Conservation (phyloP, 2,888 invertebrate species). For the Drosophila prolongata region DNA sequence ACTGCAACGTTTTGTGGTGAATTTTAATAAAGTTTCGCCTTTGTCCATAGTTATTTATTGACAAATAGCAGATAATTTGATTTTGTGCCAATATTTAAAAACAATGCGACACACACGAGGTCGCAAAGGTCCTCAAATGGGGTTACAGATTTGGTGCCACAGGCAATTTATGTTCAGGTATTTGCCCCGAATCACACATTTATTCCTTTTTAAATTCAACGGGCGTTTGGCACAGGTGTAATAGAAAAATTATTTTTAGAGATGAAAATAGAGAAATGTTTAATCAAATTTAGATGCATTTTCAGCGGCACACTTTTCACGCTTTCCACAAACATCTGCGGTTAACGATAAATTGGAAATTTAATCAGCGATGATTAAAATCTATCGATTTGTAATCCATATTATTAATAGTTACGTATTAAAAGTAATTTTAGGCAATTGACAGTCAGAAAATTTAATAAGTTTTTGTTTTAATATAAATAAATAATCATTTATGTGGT, state of each 20-base stretch:
- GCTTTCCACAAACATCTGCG: constrained; percentile 31
- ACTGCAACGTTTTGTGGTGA: constrained; percentile 77
- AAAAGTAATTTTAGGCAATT: too few species aligned
- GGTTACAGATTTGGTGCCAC: constrained; percentile 11
- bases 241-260: constrained; percentile 29
- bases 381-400: constrained; percentile 28
- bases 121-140: constrained; percentile 7
- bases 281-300: constrained; percentile 31
- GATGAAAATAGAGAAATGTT: constrained; percentile 12
- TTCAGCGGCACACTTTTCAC: constrained; percentile 18
- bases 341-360: constrained; percentile 28
- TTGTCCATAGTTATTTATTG: constrained; percentile 74
- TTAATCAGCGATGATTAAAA: constrained; percentile 32
- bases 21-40: constrained; percentile 77
- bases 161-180: constrained; percentile 23
- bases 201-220: constrained; percentile 24
- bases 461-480: too few species aligned
- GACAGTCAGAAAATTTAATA: too few species aligned
- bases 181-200: constrained; percentile 7
- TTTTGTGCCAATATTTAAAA: constrained; percentile 75
- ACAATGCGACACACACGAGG: constrained; percentile 51
- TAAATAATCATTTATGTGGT: too few species aligned
- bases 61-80: constrained; percentile 78
- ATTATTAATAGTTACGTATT: neutral
- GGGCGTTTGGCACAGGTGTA: constrained; percentile 43